phyloP scores from a whole-genome alignment of 2,113 vertebrate genomes.

The Arothron firmamentum region DNA sequence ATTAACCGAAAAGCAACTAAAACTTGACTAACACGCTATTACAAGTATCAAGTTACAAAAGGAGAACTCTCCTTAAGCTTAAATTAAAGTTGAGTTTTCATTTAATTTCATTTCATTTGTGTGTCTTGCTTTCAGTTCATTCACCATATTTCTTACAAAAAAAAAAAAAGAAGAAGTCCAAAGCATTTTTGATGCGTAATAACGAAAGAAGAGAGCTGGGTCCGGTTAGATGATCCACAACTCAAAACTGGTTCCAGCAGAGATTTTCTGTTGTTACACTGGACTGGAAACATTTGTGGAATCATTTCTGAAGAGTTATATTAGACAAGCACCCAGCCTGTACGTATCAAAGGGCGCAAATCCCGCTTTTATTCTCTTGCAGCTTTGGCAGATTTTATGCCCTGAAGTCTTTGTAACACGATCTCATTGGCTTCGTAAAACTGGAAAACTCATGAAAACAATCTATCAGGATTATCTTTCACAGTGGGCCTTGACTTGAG shows the following conservation, averaged over 20 bases:
- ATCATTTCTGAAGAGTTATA: slow-evolving; percentile 26
- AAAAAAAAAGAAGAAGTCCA: too few species aligned
- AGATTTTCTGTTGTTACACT: slow-evolving; percentile 47
- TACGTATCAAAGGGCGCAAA: slow-evolving; percentile 12
- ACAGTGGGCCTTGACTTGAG: slow-evolving; percentile 26
- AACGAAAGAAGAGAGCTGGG: too few species aligned
- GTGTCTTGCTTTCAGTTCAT: too few species aligned
- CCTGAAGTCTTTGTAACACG: slow-evolving; percentile 56
- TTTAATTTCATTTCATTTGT: too few species aligned
- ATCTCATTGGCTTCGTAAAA: slow-evolving; percentile 57
- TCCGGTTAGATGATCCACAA: neutral
- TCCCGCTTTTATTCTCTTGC: neutral
- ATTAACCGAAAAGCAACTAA: too few species aligned
- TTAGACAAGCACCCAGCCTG: slow-evolving; percentile 23
- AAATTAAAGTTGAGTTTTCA: too few species aligned
- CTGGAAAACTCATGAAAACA: slow-evolving; percentile 48
- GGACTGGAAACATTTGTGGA: slow-evolving; percentile 48
- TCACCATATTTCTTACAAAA: too few species aligned
- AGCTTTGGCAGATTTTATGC: slow-evolving; percentile 21
- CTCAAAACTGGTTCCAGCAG: slow-evolving; percentile 9
- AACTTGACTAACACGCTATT: too few species aligned
- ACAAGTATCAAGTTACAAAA: too few species aligned
- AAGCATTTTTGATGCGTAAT: too few species aligned
- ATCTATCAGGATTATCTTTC: slow-evolving; percentile 56
- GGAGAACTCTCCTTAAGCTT: too few species aligned